phyloP scores from a whole-genome alignment of 2,113 vertebrate species.

The Eleginops maclovinus region DNA sequence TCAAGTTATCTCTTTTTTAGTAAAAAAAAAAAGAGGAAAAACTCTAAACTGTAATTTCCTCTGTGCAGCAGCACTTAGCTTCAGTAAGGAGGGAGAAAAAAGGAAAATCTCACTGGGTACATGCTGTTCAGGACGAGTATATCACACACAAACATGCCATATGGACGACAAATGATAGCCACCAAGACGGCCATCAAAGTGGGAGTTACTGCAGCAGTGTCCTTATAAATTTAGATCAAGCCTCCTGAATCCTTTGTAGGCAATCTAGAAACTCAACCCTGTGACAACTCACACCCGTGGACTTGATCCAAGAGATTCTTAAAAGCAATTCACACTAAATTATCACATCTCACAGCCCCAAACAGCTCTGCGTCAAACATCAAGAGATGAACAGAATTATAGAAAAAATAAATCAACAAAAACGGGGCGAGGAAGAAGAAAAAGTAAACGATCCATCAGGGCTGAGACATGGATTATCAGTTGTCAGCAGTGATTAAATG shows the following conservation, averaged over 20 bases:
- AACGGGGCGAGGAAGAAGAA: slow-evolving; percentile 19
- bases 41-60: slow-evolving; percentile 38
- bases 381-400: slow-evolving; percentile 38
- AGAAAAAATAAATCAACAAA: slow-evolving; percentile 6
- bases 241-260: slow-evolving; percentile 59
- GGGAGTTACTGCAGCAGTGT: slow-evolving; percentile 64
- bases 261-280: slow-evolving; percentile 56
- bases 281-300: slow-evolving; percentile 61
- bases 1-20: slow-evolving; percentile 40
- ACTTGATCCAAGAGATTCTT: slow-evolving; percentile 59
- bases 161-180: slow-evolving; percentile 70
- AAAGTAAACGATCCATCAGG: slow-evolving; percentile 59
- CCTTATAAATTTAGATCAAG: slow-evolving; percentile 73
- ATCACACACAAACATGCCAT: slow-evolving; percentile 64
- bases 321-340: slow-evolving; percentile 72
- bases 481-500: slow-evolving; percentile 79
- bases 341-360: slow-evolving; percentile 62
- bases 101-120: slow-evolving; percentile 7
- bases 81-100: background rate
- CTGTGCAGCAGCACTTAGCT: slow-evolving; percentile 12
- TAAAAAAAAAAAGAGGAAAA: background rate
- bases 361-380: slow-evolving; percentile 48
- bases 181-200: slow-evolving; percentile 62
- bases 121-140: slow-evolving; percentile 46
- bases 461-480: slow-evolving; percentile 74